Base-by-base conservation (phyloP, 2,888 invertebrate species). In the Lasioglossum calceatum region DNA sequence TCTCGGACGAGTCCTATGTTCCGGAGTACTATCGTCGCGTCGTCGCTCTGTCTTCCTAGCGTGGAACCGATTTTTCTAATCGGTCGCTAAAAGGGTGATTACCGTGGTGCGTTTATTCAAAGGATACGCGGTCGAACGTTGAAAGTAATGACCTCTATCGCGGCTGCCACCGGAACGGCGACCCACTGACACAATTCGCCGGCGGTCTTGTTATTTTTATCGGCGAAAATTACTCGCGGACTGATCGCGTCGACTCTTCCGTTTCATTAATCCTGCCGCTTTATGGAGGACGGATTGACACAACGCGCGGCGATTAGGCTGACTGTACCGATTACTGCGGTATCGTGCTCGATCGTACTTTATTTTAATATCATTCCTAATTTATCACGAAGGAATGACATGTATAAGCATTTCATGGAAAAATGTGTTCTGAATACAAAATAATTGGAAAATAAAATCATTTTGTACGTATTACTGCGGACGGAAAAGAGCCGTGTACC, bases 251-350 rank as follows among this genome's bases (percentile, higher is more conserved):
- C 58, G 39, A 61, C 42, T 27, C 44, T 73, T 79, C 42, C 47
- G 67, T 74, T 54, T 50, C 64, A n/a, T 82, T 73, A 72, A 42
- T 50, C 42, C 27, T 5, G 16, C 16, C 19, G 67, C 23, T 80
- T 44, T 42, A n/a, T 4, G 67, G 42, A 58, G 42, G n/a, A 67
- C 42, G 32, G 36, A 70, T 70, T 4, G 67, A 39, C 67, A 23
- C 1, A 23, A 32, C 44, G 27, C 19, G 19, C 4, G 32, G 4
- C 19, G 27, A 32, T 47, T n/a, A 36, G 50, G 23, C 12, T 44
- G 44, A 14, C 44, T 44, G 44, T 44, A 14, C 12, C 44, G 44
- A 44, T 44, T 14, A 44, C 44, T 44, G 12, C 44, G 44, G 3
- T 44, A 44, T 12, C 3, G 12, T 44, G 0, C 12, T 12, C 27